phyloP scores from a whole-genome alignment of 2,888 invertebrate species.

The Sarcophaga caerulescens region DNA sequence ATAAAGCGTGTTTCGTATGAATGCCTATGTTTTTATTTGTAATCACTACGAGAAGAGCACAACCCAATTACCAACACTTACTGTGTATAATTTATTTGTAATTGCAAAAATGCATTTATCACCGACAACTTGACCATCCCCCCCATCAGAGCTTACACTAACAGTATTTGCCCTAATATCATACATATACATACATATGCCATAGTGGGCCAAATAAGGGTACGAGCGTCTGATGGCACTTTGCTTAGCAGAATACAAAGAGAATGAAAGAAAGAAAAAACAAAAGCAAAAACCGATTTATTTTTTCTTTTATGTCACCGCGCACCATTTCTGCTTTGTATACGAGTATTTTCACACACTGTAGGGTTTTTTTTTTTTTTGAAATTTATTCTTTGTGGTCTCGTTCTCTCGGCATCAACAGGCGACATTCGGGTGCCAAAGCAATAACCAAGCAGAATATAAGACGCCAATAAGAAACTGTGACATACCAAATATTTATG shows the following conservation, averaged over 20 bases:
- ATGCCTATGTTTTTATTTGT: neutral
- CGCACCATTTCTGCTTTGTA: neutral
- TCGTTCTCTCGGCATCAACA: conserved; percentile 42
- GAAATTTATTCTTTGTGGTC: neutral
- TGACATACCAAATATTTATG: conserved; percentile 31
- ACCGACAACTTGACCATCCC: neutral
- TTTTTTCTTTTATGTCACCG: neutral
- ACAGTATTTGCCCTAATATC: neutral
- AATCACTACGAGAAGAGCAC: conserved; percentile 26
- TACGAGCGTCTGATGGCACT: conserved; percentile 17
- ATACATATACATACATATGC: neutral
- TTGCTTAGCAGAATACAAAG: neutral
- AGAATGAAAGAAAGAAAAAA: neutral
- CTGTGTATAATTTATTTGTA: conserved; percentile 35
- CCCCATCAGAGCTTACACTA: neutral
- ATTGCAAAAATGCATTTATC: conserved; percentile 62
- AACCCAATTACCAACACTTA: conserved; percentile 59
- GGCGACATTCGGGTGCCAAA: conserved; percentile 62
- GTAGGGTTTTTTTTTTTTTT: conserved; percentile 26
- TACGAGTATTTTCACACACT: neutral
- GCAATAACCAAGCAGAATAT: conserved; percentile 58
- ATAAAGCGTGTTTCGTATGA: neutral
- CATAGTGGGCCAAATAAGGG: neutral
- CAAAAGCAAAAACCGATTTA: neutral
- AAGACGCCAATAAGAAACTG: conserved; percentile 50